phyloP scores from a whole-genome alignment of 2,797 vertebrate species.

The Paratrypauchen microcephalus region DNA sequence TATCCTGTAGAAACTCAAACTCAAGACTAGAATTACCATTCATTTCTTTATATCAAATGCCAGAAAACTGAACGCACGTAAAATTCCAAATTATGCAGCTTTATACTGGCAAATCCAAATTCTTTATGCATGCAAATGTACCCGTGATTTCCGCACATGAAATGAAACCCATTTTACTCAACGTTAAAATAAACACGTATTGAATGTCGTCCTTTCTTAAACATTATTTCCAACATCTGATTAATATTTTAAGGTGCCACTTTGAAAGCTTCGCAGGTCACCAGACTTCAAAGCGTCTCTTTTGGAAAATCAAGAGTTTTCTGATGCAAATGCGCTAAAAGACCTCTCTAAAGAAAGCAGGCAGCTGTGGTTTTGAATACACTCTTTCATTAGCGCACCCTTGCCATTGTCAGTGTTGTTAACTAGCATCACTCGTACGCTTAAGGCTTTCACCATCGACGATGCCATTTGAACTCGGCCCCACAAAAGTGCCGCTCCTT shows the following conservation, averaged over 20 bases:
- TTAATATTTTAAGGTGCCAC: slow-evolving; percentile 8
- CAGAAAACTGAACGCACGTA: neutral
- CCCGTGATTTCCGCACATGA: neutral
- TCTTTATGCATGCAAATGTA: neutral
- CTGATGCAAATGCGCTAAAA: slow-evolving; percentile 16
- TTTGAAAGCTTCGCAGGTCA: slow-evolving; percentile 7
- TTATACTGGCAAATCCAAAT: neutral
- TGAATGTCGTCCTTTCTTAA: slow-evolving; percentile 7
- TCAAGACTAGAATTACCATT: neutral
- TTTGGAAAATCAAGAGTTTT: slow-evolving; percentile 13
- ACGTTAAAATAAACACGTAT: neutral
- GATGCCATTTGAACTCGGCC: slow-evolving; percentile 2
- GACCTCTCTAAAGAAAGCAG: slow-evolving; percentile 9
- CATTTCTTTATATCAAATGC: slow-evolving; percentile 1
- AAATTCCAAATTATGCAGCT: slow-evolving; percentile 3
- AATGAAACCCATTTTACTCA: neutral
- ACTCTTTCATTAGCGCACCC: slow-evolving; percentile 6
- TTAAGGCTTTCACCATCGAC: slow-evolving; percentile 5
- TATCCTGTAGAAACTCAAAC: slow-evolving; percentile 4
- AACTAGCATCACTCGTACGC: neutral
- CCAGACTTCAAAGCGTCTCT: slow-evolving; percentile 5
- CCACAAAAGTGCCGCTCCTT: neutral
- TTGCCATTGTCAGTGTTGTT: slow-evolving; percentile 10
- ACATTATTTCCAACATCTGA: slow-evolving; percentile 7
- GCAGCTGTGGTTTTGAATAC: slow-evolving; percentile 17